phyloP scores from a whole-genome alignment of 2,797 vertebrate genomes.

The Cichlasoma orientale region DNA sequence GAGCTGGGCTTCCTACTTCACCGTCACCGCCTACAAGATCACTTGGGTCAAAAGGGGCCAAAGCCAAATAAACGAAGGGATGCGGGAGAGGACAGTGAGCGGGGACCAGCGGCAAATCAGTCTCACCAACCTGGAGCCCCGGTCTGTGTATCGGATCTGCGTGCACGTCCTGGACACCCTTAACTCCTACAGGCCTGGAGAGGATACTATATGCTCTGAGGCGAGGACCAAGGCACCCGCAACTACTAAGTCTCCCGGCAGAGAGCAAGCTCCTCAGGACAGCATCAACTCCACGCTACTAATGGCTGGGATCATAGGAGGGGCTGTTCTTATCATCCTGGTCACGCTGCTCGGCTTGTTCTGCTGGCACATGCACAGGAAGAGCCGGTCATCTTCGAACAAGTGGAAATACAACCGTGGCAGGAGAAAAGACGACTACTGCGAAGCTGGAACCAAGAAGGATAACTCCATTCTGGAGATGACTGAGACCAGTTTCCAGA shows the following conservation, averaged over 20 bases:
- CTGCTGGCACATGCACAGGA: constrained; percentile 99
- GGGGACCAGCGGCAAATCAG: constrained; percentile 87
- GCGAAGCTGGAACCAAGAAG: constrained; percentile 98
- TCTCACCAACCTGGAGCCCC: constrained; percentile 89
- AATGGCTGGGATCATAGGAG: constrained; percentile 92
- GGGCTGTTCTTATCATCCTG: constrained; percentile 91
- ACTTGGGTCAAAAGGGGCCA: constrained; percentile 97
- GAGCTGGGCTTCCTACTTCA: constrained; percentile 92
- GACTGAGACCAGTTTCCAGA: constrained; percentile 99
- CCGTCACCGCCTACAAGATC: constrained; percentile 93
- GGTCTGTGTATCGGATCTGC: constrained; percentile 94
- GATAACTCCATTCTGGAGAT: constrained; percentile 99
- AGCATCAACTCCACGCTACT: constrained; percentile 91
- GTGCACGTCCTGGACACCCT: constrained; percentile 93
- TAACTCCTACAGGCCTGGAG: constrained; percentile 89
- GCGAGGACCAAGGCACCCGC: constrained; percentile 85
- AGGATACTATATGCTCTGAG: constrained; percentile 94
- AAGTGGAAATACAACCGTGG: constrained; percentile 99
- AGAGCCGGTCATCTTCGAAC: constrained; percentile 89
- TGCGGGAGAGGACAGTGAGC: constrained; percentile 90
- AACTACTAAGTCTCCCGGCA: constrained; percentile 85
- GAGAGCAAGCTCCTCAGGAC: constrained; percentile 89
- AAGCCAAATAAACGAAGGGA: constrained; percentile 89
- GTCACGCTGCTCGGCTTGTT: constrained; percentile 87
- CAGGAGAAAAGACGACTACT: constrained; percentile 99